A percentile compares a stretch with the other conserved stretches of the same genome.
Conservation (phyloP, 92 coral and sea anemone genomes). For the Micromussa lordhowensis region DNA sequence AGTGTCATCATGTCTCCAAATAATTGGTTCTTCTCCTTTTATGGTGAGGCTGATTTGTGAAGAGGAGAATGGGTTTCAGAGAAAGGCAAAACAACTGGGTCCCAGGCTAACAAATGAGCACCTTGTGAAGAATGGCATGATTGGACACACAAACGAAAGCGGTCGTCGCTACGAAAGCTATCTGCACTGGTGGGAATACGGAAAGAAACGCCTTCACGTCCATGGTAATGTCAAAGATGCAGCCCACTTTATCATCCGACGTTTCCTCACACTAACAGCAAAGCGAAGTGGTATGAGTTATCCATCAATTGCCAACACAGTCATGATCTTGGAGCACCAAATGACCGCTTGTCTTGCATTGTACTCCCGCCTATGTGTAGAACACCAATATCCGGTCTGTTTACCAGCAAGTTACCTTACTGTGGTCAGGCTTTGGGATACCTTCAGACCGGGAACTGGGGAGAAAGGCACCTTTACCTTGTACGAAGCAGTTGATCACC, state of each 20-base stretch:
- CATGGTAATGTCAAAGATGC: slow-evolving; percentile 66
- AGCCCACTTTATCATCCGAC: slow-evolving; percentile 64
- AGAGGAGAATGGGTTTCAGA: slow-evolving; percentile 68
- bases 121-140: slow-evolving; percentile 65
- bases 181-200: slow-evolving; percentile 77
- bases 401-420: slow-evolving; percentile 76
- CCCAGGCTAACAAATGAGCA: neutral
- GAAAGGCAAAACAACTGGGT: neutral
- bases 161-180: slow-evolving; percentile 56
- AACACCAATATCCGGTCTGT: slow-evolving; percentile 35
- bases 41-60: slow-evolving; percentile 55
- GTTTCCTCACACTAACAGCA: slow-evolving; percentile 77
- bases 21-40: slow-evolving; percentile 45
- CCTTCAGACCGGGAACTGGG: slow-evolving; percentile 37
- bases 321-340: slow-evolving; percentile 77
- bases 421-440: slow-evolving; percentile 69
- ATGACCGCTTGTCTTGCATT: slow-evolving; percentile 73
- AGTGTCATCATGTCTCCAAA: slow-evolving; percentile 71
- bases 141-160: neutral
- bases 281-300: slow-evolving; percentile 49
- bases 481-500: slow-evolving; percentile 56
- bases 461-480: slow-evolving; percentile 37
- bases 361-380: slow-evolving; percentile 52
- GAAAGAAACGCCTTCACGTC: slow-evolving; percentile 56
- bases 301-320: slow-evolving; percentile 78